Evolutionary conservation across 2,797 vertebrate species (phyloP), one percentile per base, ranked within the genome.

Genomic region (Aplochiton taeniatus): DNA sequence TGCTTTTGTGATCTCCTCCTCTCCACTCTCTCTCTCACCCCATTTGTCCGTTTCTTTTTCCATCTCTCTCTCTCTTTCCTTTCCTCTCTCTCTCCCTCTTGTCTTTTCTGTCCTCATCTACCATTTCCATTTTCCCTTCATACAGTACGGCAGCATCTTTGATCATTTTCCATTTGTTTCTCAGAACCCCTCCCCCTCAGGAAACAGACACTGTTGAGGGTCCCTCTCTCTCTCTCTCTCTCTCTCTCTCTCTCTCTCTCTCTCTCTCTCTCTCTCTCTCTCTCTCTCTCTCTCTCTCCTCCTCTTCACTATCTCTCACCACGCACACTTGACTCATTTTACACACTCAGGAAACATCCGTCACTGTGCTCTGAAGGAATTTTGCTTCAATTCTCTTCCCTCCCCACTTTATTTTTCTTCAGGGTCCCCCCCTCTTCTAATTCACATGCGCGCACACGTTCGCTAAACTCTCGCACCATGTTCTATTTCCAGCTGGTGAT

Each of bases 401-500:
- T 46, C 17, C 44, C 11, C 12, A 59, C 63, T 60, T 45, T 17
- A 80, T 78, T 75, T 78, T 66, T 71, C 31, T 59, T 50, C 65
- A 73, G 59, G 13, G 59, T 42, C 72, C 59, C 73, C 58, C 57
- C 66, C 42, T 31, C 8, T 48, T 48, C 48, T n/a, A 19, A 51
- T 10, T 14, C 47, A 4, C 59, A n/a, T 31, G 14, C 58, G 20
- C 44, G 13, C 58, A 48, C 45, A 41, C 18, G 14, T 4, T 4
- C 50, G 14, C 67, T 85, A 83, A 85, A 78, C 60, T 69, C 80
- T 82, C 84, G 81, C 63, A 73, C 54, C 83, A 89, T 91, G 85
- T 92, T 90, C 83, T 91, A 88, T 86, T 90, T 91, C 80, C 91
- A 97, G 95, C 88, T 95, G 76, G 93, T 95, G 82, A 94, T 97